These are phyloP conservation scores for Bolinopsis microptera DNA, from an alignment of 37 sponge, comb jelly and placozoan species.

Conservation along the genomic window DNA sequence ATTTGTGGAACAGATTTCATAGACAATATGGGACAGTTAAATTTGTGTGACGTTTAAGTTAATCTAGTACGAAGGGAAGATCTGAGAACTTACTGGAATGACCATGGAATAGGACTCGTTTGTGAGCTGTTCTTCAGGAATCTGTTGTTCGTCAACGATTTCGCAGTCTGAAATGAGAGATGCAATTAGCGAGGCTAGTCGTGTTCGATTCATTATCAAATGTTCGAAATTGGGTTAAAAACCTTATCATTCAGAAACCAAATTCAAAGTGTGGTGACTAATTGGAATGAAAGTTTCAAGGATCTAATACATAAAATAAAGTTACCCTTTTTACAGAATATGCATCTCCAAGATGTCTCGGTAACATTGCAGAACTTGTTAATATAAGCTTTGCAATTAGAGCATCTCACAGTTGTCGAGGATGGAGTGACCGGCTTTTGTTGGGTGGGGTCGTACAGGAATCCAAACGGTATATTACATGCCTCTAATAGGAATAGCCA, in stretches of 20 bases:
- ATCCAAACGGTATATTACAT: conserved; percentile 48
- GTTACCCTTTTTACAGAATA: conserved; percentile 42
- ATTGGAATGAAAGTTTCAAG: no score
- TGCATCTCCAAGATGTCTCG: conserved; percentile 2
- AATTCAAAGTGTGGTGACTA: neutral
- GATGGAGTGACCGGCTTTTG: neutral
- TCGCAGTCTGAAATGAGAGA: neutral
- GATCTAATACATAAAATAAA: no score
- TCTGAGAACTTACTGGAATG: neutral
- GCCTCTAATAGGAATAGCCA: conserved; percentile 35
- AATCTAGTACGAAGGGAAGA: no score
- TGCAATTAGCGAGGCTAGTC: no score
- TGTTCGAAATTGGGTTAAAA: no score
- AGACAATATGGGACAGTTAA: no score
- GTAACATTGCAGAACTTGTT: conserved; percentile 24
- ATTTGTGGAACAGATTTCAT: no score
- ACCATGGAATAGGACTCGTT: neutral
- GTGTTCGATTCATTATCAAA: no score
- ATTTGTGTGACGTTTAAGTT: no score
- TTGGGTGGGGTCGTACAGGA: conserved; percentile 8
- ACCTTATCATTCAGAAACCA: neutral
- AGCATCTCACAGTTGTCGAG: neutral
- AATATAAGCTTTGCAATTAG: conserved; percentile 28
- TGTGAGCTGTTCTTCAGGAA: neutral
- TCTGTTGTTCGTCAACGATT: neutral